phyloP scores from a whole-genome alignment of 2,888 invertebrate genomes.

The Machimus rusticus region DNA sequence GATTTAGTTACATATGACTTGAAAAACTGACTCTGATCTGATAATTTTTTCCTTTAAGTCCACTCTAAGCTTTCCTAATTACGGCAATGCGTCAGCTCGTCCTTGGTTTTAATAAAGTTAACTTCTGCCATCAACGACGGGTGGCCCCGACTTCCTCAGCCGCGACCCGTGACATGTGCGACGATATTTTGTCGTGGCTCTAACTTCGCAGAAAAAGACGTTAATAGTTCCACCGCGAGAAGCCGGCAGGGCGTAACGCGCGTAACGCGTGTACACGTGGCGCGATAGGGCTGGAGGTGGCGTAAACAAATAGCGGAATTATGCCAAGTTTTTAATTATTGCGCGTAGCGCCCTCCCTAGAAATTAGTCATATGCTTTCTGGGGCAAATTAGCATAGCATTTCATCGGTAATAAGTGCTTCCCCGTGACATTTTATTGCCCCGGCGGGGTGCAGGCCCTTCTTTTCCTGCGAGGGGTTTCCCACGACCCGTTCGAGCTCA shows the following conservation, averaged over 20 bases:
- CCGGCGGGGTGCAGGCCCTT: background rate
- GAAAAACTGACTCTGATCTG: too few relatives aligned
- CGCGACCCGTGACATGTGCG: background rate
- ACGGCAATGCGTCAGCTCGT: background rate
- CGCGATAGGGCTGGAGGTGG: background rate
- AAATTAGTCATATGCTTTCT: constrained; percentile 11
- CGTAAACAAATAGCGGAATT: background rate
- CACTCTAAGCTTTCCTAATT: background rate
- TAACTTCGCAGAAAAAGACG: background rate
- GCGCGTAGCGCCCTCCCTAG: background rate
- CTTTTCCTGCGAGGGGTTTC: background rate
- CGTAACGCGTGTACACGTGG: background rate
- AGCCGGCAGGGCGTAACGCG: background rate
- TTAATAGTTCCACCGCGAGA: background rate
- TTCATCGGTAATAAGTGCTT: constrained; percentile 18
- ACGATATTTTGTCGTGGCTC: background rate
- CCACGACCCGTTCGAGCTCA: background rate
- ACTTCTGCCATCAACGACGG: background rate
- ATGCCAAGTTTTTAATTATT: constrained; percentile 17
- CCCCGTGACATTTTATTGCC: constrained; percentile 24
- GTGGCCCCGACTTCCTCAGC: background rate
- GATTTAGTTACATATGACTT: too few relatives aligned
- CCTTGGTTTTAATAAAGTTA: background rate
- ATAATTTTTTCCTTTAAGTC: background rate
- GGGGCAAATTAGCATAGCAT: constrained; percentile 20